These are phyloP conservation scores for Hipposideros larvatus DNA, from an alignment of 2,797 vertebrate species.

Conservation along the genomic window DNA sequence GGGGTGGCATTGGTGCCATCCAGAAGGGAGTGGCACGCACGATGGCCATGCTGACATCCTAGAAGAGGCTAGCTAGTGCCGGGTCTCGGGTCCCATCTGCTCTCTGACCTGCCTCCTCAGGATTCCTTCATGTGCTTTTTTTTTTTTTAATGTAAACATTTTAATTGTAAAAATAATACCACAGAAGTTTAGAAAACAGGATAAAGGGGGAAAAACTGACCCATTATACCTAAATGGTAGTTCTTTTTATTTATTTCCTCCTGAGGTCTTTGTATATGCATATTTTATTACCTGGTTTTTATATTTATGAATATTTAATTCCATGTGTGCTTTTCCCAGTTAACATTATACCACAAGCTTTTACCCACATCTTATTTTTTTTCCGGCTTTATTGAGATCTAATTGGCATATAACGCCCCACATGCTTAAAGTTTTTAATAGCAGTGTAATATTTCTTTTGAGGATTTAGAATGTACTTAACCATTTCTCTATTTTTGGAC, in stretches of 20 bases:
- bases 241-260: conserved; percentile 5
- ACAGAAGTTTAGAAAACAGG: conserved; percentile 8
- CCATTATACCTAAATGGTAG: background rate
- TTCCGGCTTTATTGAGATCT: background rate
- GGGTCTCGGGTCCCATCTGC: background rate
- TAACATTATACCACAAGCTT: background rate
- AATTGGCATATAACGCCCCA: background rate
- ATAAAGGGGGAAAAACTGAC: background rate
- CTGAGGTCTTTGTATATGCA: background rate
- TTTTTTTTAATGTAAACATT: background rate
- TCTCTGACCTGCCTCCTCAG: background rate
- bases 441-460: background rate
- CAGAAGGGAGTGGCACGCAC: background rate
- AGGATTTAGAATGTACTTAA: background rate
- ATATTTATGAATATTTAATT: background rate
- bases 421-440: background rate
- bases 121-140: background rate
- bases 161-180: background rate
- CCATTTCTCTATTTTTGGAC: background rate
- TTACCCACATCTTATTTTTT: background rate
- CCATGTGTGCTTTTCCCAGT: background rate
- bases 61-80: background rate
- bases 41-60: background rate
- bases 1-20: background rate
- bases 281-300: background rate